These are phyloP conservation scores for Trematomus bernacchii DNA, from an alignment of 2,797 vertebrate species.

Conservation along the genomic window DNA sequence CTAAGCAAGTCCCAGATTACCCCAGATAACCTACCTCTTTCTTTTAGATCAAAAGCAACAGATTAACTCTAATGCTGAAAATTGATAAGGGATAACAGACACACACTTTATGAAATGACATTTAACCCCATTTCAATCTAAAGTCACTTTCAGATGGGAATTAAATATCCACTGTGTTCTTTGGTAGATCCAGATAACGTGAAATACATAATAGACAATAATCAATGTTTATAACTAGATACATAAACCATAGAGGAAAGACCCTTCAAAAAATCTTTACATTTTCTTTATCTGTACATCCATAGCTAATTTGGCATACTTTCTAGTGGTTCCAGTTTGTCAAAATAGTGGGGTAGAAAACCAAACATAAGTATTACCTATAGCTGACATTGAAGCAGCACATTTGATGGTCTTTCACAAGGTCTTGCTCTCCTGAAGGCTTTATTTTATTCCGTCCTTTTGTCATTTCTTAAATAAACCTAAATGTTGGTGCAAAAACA, in stretches of 20 bases:
- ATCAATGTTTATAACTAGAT: background rate
- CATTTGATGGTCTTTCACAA: background rate
- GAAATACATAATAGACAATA: too few relatives aligned
- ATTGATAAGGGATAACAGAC: too few relatives aligned
- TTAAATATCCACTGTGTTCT: background rate
- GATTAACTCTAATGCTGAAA: background rate
- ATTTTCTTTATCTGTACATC: background rate
- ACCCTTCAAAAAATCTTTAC: background rate
- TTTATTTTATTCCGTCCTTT: background rate
- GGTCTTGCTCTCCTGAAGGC: background rate
- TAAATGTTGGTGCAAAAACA: background rate
- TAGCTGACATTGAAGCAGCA: background rate
- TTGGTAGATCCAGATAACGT: too few relatives aligned
- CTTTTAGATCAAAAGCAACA: background rate
- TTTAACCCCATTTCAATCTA: too few relatives aligned
- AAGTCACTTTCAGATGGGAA: background rate
- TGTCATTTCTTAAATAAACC: background rate
- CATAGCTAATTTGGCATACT: background rate
- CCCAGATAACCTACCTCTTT: too few relatives aligned
- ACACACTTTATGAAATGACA: too few relatives aligned
- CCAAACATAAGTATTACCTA: too few relatives aligned
- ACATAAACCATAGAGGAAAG: background rate
- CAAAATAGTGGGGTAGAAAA: too few relatives aligned
- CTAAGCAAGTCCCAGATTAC: background rate
- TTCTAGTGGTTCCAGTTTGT: background rate